Base-by-base conservation (phyloP, 2,888 invertebrate species). In the Philaethria dido region DNA sequence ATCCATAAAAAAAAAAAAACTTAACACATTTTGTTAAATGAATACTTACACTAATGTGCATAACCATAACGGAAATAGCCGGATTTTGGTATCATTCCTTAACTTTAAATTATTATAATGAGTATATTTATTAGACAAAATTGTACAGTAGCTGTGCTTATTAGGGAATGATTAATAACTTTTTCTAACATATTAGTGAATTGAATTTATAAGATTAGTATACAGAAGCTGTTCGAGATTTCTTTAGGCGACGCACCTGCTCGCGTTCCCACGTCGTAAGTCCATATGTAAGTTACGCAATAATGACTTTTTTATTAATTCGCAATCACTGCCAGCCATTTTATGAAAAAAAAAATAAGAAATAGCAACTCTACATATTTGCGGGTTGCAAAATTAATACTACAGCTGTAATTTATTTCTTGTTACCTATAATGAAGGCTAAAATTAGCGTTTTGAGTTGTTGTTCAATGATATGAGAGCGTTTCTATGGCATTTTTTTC, bases 241-340 rank as follows among this genome's bases (percentile, higher is more conserved):
- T 87, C 86, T 86, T 83, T 79, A 82, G 82, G 80, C 83, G 74
- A 70, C 77, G 82, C 89, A 89, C 89, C 89, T 89, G 89, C 83
- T 78, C 75, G 68, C 54, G 69, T 89, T 89, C 89, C 88, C 89
- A 86, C 85, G 74, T 29, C 52, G 29, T 16, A 11, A n/a, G n/a
- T 52, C 2, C 16, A 4, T 81, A 79, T 77, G 80, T 80, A 79
- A 77, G 80, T 86, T 85, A 83, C 82, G 85, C 86, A 87, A 87
- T 84, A 84, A 86, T 84, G 86, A 75, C 77, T 83, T 80, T 88
- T 86, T 87, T 88, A 85, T 87, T 80, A 83, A 82, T 83, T 82
- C 75, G 84, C 87, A 80, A 86, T 83, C 80, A 78, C 83, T 73
- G 80, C 85, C 84, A 80, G 77, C 72, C 59, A 61, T 50, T 77